These are phyloP conservation scores for Daphoenositta chrysoptera DNA, from an alignment of 2,113 vertebrate genomes.

Conservation along the genomic window DNA sequence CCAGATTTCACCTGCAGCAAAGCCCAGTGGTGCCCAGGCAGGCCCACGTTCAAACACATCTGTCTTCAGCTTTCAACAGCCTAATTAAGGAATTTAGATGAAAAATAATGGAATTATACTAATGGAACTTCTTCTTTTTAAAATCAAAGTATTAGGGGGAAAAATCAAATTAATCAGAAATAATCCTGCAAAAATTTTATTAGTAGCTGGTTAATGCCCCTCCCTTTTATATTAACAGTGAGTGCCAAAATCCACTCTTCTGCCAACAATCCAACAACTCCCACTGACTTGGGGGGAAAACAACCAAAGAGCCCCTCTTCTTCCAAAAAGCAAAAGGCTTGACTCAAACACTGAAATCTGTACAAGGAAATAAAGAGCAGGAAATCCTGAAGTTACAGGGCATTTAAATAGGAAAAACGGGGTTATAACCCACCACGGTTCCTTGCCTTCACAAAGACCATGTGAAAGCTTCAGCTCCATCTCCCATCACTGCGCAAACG, in stretches of 20 bases:
- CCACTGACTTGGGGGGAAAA: no score
- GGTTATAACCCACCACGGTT: not conserved
- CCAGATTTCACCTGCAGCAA: not conserved
- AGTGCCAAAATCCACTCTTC: not conserved
- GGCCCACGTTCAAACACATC: rapidly evolving
- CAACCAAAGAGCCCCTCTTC: rapidly evolving
- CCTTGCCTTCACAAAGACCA: not conserved
- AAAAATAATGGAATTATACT: not conserved
- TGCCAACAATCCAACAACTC: not conserved
- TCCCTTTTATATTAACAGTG: not conserved
- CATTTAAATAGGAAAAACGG: rapidly evolving
- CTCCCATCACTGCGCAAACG: rapidly evolving
- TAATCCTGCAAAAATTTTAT: not conserved
- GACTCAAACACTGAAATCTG: not conserved
- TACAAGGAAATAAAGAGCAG: not conserved
- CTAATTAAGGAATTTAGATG: not conserved
- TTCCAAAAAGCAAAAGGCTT: not conserved
- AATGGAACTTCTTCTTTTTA: not conserved
- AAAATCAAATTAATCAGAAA: not conserved
- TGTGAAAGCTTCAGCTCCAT: not conserved
- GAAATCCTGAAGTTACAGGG: not conserved
- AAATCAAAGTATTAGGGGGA: rapidly evolving
- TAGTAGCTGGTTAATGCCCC: not conserved
- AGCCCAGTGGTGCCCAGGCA: not conserved
- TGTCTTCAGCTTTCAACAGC: not conserved